phyloP scores from a whole-genome alignment of 2,113 vertebrate species.

The Dendropsophus ebraccatus region DNA sequence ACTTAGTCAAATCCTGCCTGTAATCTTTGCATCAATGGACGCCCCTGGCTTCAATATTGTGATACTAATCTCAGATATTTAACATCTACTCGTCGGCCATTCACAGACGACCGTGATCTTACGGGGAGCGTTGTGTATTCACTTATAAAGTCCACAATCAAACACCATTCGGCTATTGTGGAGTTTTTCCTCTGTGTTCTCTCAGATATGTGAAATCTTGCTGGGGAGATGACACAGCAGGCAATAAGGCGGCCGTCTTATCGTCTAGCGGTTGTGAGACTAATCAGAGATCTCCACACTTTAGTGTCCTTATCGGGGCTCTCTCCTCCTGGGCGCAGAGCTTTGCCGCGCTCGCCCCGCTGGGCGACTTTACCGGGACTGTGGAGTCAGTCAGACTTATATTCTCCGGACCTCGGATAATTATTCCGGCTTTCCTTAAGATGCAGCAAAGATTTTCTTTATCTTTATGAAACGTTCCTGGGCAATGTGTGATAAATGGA shows the following conservation, averaged over 20 bases:
- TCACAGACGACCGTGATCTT: not conserved
- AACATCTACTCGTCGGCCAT: not conserved
- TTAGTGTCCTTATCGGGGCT: constrained; percentile 38
- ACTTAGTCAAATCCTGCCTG: not conserved
- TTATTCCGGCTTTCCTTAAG: constrained; percentile 46
- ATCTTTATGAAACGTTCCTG: constrained; percentile 45
- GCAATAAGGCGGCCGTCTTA: constrained; percentile 43
- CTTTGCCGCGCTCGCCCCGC: constrained; percentile 43
- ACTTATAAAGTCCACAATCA: constrained; percentile 38
- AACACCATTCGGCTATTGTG: constrained; percentile 29
- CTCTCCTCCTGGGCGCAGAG: constrained; percentile 48
- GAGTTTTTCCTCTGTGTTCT: constrained; percentile 3
- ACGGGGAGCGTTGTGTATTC: constrained; percentile 1
- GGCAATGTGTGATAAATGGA: constrained; percentile 47
- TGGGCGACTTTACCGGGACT: constrained; percentile 41
- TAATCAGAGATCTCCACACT: constrained; percentile 57
- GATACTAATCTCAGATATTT: constrained; percentile 4
- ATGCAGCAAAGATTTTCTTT: constrained; percentile 35
- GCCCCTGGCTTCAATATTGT: not conserved
- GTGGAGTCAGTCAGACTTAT: constrained; percentile 46
- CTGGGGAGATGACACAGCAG: constrained; percentile 53
- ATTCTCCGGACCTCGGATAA: constrained; percentile 33
- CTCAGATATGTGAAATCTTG: constrained; percentile 53
- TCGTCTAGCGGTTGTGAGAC: constrained; percentile 44
- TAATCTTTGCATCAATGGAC: not conserved